These are phyloP conservation scores for Sinocyclocheilus anshuiensis DNA, from an alignment of 2,113 vertebrate species.

Conservation along the genomic window DNA sequence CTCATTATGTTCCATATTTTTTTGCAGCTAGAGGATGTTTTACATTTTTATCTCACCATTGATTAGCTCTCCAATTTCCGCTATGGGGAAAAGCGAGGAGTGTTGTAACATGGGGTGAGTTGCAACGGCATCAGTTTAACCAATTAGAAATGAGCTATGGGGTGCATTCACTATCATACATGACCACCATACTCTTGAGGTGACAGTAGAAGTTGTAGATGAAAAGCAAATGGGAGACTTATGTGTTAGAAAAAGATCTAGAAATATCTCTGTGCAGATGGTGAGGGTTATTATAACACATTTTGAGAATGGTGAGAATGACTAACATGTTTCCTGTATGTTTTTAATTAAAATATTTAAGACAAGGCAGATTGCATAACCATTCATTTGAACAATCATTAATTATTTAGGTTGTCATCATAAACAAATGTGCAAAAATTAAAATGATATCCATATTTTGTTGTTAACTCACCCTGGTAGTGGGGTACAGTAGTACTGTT, in stretches of 20 bases:
- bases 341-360: background rate
- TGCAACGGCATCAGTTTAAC: background rate
- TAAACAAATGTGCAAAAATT: background rate
- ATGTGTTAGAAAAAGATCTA: conserved; percentile 11
- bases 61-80: background rate
- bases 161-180: background rate
- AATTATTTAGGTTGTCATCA: background rate
- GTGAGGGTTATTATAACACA: background rate
- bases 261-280: conserved; percentile 29
- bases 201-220: background rate
- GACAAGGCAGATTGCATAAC: background rate
- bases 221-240: background rate
- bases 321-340: background rate
- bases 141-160: conserved; percentile 8
- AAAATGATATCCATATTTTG: background rate
- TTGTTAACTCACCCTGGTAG: background rate
- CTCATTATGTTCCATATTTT: background rate
- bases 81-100: background rate
- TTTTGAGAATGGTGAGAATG: background rate
- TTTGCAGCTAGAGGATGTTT: background rate
- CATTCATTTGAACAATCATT: background rate
- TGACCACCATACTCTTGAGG: background rate
- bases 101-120: background rate
- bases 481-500: background rate
- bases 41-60: background rate